These are phyloP conservation scores for Tyrannus savana DNA, from an alignment of 2,113 vertebrate genomes.

Conservation along the genomic window DNA sequence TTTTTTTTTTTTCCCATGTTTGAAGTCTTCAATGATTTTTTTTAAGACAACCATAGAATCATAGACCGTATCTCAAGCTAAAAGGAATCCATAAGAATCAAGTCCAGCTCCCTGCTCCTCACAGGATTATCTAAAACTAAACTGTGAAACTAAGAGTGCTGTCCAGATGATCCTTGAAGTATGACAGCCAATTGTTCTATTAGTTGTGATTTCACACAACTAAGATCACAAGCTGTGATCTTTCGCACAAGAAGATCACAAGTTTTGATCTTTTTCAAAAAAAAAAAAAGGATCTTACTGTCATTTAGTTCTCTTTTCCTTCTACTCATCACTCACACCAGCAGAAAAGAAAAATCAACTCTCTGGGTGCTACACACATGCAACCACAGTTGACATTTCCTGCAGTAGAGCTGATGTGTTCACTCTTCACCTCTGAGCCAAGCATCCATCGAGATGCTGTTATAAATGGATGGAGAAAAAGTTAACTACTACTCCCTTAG, in stretches of 20 bases:
- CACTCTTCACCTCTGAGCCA: background rate
- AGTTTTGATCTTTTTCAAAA: background rate
- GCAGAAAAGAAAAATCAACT: background rate
- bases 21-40: background rate
- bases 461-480: background rate
- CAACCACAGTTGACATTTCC: background rate
- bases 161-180: background rate
- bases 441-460: background rate
- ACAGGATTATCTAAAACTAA: background rate
- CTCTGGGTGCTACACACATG: background rate
- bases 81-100: fast-evolving
- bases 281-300: background rate
- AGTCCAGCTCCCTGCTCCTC: background rate
- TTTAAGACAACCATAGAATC: background rate
- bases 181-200: background rate
- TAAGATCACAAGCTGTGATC: too few relatives aligned
- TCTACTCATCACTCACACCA: background rate
- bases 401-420: background rate
- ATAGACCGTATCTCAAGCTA: background rate
- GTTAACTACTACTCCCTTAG: background rate
- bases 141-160: background rate
- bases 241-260: too few relatives aligned
- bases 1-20: background rate
- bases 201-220: background rate
- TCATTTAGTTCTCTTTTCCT: background rate